Evolutionary conservation across 2,797 vertebrate genomes (phyloP), one percentile per base, ranked within the genome.

Genomic region (Aplochiton taeniatus): DNA sequence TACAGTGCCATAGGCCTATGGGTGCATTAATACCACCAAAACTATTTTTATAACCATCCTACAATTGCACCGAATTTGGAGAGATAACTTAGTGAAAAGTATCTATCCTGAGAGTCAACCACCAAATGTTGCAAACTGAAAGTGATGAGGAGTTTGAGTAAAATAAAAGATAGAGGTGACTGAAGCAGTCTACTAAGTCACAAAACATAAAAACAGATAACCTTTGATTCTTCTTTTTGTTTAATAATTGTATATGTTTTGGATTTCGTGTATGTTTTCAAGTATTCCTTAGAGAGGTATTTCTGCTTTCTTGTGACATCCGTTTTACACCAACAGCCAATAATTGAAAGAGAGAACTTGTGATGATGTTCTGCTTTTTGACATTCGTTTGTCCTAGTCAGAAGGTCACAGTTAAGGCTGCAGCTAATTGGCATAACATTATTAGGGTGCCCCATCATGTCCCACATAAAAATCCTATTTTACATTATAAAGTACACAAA

Each of bases 251-350:
- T 44, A 45, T 78, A 75, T 78, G 68, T 81, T 71, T 61, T 59
- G 70, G 48, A 62, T 77, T 74, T 85, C 66, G 79, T 76, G 68
- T 82, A 67, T 77, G 77, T 79, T 84, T 87, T 75, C 69, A 70
- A 82, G 78, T 86, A 80, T 89, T 93, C 85, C 83, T 91, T 91
- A 90, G 91, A 91, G 87, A 91, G 89, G 86, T 89, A 91, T 94
- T 94, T 93, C 92, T 87, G 91, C 91, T 90, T 88, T 92, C 92
- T 93, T 92, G 91, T 83, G 83, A 91, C 91, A 92, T 91, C 85
- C 66, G 59, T 71, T 65, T 72, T 81, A 75, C 79, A 85, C 80
- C 70, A n/a, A 76, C 77, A 84, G 86, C 89, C 89, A 73, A 42
- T 54, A 87, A 82, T 84, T 81, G 68, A 70, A 82, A 85, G 76